Evolutionary conservation across 2,113 vertebrate genomes (phyloP).

Genomic region (Pelecanoides urinatrix): DNA sequence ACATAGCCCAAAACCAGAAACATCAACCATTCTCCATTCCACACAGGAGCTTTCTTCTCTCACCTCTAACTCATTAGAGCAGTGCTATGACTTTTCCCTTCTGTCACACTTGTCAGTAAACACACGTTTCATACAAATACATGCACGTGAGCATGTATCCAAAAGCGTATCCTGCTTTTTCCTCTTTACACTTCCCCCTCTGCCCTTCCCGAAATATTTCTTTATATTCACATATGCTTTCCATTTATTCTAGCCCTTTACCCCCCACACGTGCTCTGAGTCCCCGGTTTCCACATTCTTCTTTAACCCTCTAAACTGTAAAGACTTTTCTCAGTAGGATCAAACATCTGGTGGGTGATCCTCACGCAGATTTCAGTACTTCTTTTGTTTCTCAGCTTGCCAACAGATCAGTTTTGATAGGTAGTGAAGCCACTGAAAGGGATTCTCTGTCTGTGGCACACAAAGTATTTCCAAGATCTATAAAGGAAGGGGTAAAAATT

Average conservation of each 20-base stretch:
- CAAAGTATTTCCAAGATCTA: background rate
- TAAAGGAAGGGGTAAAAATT: background rate
- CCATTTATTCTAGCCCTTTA: constrained; percentile 18
- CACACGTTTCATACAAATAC: background rate
- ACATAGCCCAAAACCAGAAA: background rate
- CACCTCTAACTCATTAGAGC: background rate
- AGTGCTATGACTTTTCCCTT: background rate
- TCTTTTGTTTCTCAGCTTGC: background rate
- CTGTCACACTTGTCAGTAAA: background rate
- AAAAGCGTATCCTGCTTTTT: background rate
- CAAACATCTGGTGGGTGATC: constrained; percentile 19
- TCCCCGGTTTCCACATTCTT: background rate
- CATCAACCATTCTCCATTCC: background rate
- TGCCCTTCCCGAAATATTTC: background rate
- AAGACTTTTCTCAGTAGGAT: background rate
- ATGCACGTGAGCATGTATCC: background rate
- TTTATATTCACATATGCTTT: constrained; percentile 13
- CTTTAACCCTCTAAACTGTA: background rate
- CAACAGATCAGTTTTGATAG: background rate
- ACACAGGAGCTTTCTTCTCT: background rate
- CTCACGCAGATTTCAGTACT: background rate
- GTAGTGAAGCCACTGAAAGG: background rate
- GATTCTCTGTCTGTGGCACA: background rate
- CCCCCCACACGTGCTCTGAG: accelerated
- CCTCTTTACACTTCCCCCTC: background rate